Evolutionary conservation across 2,888 invertebrate genomes (phyloP), one percentile per base, ranked within the genome.

Genomic region (Argyresthia albistria): DNA sequence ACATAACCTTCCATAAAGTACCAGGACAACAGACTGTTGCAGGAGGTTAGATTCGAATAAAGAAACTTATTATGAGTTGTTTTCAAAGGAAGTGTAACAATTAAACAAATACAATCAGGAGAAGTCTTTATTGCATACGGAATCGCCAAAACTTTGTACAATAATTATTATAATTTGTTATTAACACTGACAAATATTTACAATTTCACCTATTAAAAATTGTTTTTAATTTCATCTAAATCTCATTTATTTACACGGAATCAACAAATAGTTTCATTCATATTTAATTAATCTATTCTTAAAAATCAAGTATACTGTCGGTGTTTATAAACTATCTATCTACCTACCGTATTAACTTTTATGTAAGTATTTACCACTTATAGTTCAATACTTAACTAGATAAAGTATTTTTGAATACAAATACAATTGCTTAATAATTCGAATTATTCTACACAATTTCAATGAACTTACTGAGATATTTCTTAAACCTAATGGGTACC

Each of bases 101-200:
- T 25, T 6, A 25, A 39, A 11, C 9, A 39, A 50, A 35, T 8
- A 16, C 2, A 43, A 36, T 67, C 69, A 80, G 80, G 79, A 79
- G 82, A 81, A 83, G 67, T 81, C 71, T 84, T 84, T 84, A 84
- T 83, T 84, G 84, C 84, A 68, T 84, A 83, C 76, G 73, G 79
- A 74, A 82, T 81, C 81, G 82, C 76, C 72, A 77, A 84, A 84
- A 78, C 61, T 76, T 74, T 86, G 81, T 84, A 84, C 84, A 84
- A 66, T 73, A 74, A 78, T 69, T 49, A n/a, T n/a, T n/a, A n/a
- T n/a, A 52, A 8, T 47, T 48, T 48, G 71, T 75, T 70, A 70
- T 72, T 79, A 83, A 86, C 84, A 82, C 70, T 72, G 76, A 80
- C 77, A 70, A 75, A 67, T 73, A 86, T 86, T 76, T 86, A 86